Conservation (phyloP, 2,797 vertebrate species). For the Schizothorax lantsangensis region DNA sequence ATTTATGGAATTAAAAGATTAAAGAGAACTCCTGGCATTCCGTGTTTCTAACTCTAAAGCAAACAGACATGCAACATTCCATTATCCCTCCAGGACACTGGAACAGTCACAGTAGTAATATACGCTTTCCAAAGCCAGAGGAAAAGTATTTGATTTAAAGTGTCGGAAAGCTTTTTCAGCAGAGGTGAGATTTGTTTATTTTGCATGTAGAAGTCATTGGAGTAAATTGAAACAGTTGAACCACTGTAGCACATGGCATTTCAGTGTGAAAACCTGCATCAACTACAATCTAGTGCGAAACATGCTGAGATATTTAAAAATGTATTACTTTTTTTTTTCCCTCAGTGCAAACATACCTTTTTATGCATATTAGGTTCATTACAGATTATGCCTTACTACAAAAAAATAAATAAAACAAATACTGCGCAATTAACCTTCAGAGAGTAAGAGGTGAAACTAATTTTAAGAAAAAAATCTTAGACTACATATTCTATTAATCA, state of each 20-base stretch:
- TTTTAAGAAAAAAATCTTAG: not conserved
- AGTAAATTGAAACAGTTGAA: not conserved
- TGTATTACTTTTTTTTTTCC: no score
- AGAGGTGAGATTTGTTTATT: not conserved
- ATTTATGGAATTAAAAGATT: constrained; percentile 50
- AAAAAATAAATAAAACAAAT: not conserved
- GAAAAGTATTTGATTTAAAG: not conserved
- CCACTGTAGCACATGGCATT: not conserved
- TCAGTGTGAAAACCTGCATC: not conserved
- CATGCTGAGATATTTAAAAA: not conserved
- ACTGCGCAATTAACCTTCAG: not conserved
- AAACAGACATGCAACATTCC: constrained; percentile 36
- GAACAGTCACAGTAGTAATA: constrained; percentile 1
- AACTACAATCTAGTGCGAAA: not conserved
- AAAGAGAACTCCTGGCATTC: constrained; percentile 49
- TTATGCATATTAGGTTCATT: not conserved
- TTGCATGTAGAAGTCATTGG: not conserved
- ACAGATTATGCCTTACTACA: not conserved
- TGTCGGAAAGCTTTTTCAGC: not conserved
- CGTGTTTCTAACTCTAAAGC: constrained; percentile 27
- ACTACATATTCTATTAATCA: not conserved
- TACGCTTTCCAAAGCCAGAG: constrained; percentile 18
- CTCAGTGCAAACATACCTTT: not conserved
- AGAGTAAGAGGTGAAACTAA: not conserved
- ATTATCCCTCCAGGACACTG: constrained; percentile 35